phyloP scores from a whole-genome alignment of 2,113 vertebrate genomes.

The Eulemur macaco region DNA sequence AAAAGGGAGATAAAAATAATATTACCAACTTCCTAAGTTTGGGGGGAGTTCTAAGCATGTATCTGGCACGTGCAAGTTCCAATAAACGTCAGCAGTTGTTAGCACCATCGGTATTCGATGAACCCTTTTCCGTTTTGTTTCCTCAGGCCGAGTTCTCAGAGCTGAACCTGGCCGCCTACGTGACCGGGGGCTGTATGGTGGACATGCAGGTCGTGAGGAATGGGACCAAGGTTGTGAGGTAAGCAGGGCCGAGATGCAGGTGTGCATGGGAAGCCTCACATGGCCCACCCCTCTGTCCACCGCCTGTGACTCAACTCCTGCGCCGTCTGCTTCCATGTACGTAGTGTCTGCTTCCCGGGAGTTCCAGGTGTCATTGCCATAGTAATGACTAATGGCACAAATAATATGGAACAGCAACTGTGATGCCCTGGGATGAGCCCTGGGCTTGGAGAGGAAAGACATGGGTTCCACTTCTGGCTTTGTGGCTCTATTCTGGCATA shows the following conservation, averaged over 20 bases:
- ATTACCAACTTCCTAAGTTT: not conserved
- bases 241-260: conserved; percentile 65
- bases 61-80: rapidly evolving
- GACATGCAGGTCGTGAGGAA: conserved; percentile 95
- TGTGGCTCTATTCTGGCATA: not conserved
- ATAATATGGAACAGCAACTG: not conserved
- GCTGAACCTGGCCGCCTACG: conserved; percentile 94
- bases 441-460: not conserved
- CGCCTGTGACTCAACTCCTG: not conserved
- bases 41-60: not conserved
- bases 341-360: not conserved
- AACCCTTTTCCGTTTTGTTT: conserved; percentile 49
- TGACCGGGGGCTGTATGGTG: conserved; percentile 93
- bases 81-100: not conserved
- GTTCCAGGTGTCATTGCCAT: rapidly evolving
- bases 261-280: not conserved
- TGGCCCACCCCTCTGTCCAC: not conserved
- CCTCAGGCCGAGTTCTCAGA: conserved; percentile 96
- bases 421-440: not conserved
- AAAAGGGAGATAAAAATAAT: not conserved
- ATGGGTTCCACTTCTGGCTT: not conserved
- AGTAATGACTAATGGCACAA: not conserved
- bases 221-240: conserved; percentile 95
- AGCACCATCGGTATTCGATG: not conserved
- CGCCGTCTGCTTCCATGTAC: rapidly evolving